Conservation (phyloP, 2,113 vertebrate genomes). For the Cinclus cinclus region DNA sequence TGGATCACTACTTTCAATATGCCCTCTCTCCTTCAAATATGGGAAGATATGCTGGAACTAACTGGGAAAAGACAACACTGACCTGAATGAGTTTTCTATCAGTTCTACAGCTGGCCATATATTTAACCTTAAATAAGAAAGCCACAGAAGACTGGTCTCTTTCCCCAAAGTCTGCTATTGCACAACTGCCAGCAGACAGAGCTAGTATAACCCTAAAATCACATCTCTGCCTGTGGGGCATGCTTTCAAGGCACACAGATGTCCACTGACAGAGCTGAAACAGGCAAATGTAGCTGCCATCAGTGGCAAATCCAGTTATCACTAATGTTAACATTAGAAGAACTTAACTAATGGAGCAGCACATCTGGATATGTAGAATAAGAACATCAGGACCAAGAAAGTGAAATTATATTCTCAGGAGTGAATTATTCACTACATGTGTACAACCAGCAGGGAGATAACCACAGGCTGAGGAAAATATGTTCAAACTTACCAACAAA, state of each 20-base stretch:
- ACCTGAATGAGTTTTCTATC: neutral
- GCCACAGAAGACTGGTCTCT: neutral
- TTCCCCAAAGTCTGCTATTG: neutral
- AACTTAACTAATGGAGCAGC: neutral
- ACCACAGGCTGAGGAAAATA: constrained; percentile 51
- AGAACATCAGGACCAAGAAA: constrained; percentile 22
- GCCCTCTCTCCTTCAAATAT: neutral
- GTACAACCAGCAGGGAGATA: constrained; percentile 46
- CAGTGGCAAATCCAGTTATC: neutral
- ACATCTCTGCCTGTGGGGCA: neutral
- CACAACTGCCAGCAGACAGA: neutral
- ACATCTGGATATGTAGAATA: constrained; percentile 18
- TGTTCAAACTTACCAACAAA: constrained; percentile 55
- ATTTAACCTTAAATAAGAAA: neutral
- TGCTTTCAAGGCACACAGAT: neutral
- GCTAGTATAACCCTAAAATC: neutral
- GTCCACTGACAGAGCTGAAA: neutral
- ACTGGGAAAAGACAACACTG: neutral
- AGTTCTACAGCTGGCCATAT: neutral
- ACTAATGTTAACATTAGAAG: neutral
- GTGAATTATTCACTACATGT: constrained; percentile 45
- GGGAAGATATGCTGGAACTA: neutral
- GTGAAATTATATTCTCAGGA: constrained; percentile 33
- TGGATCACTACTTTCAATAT: neutral
- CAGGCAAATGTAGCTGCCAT: neutral